Percentiles rank a stretch among this genome's conserved stretches.
Evolutionary conservation across 2,113 vertebrate genomes (phyloP).

Genomic region (Galbula dea): DNA sequence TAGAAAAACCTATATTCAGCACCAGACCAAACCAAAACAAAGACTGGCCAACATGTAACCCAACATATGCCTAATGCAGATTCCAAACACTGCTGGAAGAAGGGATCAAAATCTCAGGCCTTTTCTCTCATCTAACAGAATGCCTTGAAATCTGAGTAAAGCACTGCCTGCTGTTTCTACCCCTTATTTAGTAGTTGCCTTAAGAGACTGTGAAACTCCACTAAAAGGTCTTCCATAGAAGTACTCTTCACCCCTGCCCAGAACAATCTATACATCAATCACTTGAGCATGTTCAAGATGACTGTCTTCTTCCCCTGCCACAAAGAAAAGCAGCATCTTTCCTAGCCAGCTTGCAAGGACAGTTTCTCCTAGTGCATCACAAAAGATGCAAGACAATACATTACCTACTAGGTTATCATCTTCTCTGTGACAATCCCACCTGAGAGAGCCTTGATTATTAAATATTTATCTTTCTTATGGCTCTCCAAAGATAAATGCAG

Average conservation of each 20-base stretch:
- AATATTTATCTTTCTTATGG: not conserved
- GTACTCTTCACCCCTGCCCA: not conserved
- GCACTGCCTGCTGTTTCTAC: not conserved
- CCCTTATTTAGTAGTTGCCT: not conserved
- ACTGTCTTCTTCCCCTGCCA: not conserved
- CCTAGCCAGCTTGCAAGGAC: not conserved
- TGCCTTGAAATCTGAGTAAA: not conserved
- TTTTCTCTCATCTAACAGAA: not conserved
- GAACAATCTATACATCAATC: not conserved
- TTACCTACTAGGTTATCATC: not conserved
- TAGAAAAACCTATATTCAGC: not conserved
- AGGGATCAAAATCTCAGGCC: not conserved
- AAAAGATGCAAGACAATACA: rapidly evolving
- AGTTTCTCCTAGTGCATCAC: not conserved
- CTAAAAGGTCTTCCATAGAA: not conserved
- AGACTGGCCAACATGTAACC: rapidly evolving
- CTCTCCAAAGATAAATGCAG: not conserved
- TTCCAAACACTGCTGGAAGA: not conserved
- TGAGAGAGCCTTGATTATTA: not conserved
- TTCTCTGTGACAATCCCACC: not conserved
- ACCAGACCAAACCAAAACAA: rapidly evolving
- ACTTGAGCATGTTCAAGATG: not conserved
- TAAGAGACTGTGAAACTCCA: not conserved
- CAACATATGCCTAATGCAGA: not conserved
- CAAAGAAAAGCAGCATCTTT: not conserved